A percentile compares a stretch with the other conserved stretches of the same genome.
These are phyloP conservation scores for Pecten maximus DNA, from an alignment of 2,888 invertebrate species.

Conservation along the genomic window DNA sequence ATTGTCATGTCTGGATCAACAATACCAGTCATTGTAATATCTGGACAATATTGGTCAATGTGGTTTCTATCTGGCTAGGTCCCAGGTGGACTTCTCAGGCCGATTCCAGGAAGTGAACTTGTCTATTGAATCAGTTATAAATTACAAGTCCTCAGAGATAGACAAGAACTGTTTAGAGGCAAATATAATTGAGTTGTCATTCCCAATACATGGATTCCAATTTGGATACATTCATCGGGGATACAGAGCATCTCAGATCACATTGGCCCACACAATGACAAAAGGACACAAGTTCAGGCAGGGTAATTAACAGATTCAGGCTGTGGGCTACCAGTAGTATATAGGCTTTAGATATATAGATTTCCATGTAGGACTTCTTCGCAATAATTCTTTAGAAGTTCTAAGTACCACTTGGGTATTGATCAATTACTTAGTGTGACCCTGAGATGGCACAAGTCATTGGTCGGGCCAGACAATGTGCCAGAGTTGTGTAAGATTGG, in stretches of 20 bases:
- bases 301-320: neutral
- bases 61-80: neutral
- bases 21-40: too few species aligned
- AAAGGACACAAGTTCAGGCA: neutral
- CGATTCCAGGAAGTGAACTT: neutral
- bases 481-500: neutral
- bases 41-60: too few species aligned
- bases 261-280: neutral
- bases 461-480: neutral
- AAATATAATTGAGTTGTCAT: neutral
- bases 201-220: neutral
- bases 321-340: neutral
- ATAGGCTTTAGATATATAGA: neutral
- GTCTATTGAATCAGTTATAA: neutral
- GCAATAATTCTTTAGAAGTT: neutral
- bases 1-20: too few species aligned
- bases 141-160: neutral
- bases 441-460: neutral
- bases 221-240: neutral
- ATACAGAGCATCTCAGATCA: neutral
- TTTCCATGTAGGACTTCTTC: neutral
- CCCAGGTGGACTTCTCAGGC: neutral
- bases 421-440: neutral
- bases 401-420: slow-evolving; percentile 11
- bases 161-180: neutral